Evolutionary conservation across 2,888 invertebrate genomes (phyloP), one percentile per base, ranked within the genome.

Genomic region (Xylota segnis): DNA sequence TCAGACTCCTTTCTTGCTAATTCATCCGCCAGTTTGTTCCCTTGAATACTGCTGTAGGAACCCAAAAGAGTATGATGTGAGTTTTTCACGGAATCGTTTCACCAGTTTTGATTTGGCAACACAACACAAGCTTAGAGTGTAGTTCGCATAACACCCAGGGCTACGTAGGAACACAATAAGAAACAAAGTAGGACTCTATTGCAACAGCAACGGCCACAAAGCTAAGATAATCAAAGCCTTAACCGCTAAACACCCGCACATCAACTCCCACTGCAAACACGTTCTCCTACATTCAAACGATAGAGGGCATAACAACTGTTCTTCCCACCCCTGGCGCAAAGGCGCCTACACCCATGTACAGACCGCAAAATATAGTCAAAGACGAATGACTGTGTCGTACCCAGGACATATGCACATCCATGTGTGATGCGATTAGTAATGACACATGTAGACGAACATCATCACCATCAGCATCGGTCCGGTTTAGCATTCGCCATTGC

Each of bases 371-470:
- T 43, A 10, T 47, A 27, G 37, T 27, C 52, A 68, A 52, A 68
- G 52, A 77, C 61, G 52, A 77, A 77, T 63, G 43, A 32, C 52
- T 63, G n/a, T 43, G 43, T 43, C 32, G 16, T 52, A 63, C 43
- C 77, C 43, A 75, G 65, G 65, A 47, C 34, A 63, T 29, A 37
- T 37, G 40, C 40, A 63, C 58, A 84, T 65, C 50, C 61, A 9
- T 50, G 66, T 61, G 72, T 61, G 72, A 84, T 75, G 37, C 75
- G 75, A 84, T 84, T 79, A 75, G 83, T 65, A 79, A 71, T 70
- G 79, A 75, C 72, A 75, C 52, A 79, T 63, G 75, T 37, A 70
- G 56, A 56, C 18, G 61, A 56, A 78, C 74, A 83, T 83, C 78
- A 68, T 56, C 78, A 40, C 50, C 78, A 78, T 70, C 58, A 58